Conservation (phyloP, 2,113 vertebrate species). For the Ornithorhynchus anatinus region DNA sequence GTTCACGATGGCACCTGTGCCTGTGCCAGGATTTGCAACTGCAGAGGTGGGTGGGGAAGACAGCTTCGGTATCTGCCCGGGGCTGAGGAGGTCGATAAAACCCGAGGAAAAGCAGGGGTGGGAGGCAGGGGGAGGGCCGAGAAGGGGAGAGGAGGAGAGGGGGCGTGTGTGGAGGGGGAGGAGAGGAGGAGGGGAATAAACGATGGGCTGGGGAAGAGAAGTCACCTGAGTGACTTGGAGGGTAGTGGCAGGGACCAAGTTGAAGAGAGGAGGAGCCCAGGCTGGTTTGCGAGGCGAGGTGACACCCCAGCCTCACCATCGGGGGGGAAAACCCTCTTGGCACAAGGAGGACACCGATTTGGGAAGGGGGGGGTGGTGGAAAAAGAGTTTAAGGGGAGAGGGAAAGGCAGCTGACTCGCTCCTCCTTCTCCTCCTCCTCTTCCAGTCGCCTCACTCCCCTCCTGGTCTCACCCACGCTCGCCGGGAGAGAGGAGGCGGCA, state of each 20-base stretch:
- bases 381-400: not conserved
- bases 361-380: constrained; percentile 6
- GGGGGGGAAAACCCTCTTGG: constrained; percentile 36
- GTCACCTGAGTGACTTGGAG: constrained; percentile 34
- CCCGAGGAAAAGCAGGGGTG: no score
- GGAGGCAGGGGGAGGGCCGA: constrained; percentile 30
- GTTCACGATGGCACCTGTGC: constrained; percentile 5
- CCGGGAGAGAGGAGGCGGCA: constrained; percentile 4
- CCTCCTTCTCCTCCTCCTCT: constrained; percentile 6
- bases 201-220: constrained; percentile 32
- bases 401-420: not conserved
- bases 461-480: constrained; percentile 11
- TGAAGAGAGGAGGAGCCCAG: constrained; percentile 50
- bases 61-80: no score
- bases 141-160: constrained; percentile 44
- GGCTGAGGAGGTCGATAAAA: no score
- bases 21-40: constrained; percentile 25
- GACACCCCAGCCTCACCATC: constrained; percentile 36
- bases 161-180: constrained; percentile 40
- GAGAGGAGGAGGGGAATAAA: constrained; percentile 48
- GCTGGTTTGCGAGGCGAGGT: constrained; percentile 29
- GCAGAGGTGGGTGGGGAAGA: not conserved
- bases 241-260: constrained; percentile 39
- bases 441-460: constrained; percentile 15
- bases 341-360: constrained; percentile 16